Evolutionary conservation across 2,797 vertebrate genomes (phyloP).

Genomic region (Cichlasoma orientale): DNA sequence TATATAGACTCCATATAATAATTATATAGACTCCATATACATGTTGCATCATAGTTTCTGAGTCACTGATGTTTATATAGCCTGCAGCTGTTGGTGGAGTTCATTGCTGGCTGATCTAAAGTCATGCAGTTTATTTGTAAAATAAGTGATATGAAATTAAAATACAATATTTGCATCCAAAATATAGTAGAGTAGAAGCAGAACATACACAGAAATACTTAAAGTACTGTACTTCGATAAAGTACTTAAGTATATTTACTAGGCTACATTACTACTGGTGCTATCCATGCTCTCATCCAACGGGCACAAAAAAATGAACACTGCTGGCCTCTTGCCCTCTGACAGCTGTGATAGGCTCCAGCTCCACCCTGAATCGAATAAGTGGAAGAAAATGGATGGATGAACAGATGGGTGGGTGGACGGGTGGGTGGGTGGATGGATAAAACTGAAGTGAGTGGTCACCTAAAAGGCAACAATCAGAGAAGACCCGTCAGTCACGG

Average conservation of each 20-base stretch:
- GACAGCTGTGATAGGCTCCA: neutral
- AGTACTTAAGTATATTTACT: rapidly evolving
- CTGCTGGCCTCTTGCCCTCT: neutral
- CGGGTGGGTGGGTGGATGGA: too few species aligned
- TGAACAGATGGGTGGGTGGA: too few species aligned
- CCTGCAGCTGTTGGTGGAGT: neutral
- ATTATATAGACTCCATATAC: neutral
- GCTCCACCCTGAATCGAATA: neutral
- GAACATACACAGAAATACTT: neutral
- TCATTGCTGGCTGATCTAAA: neutral
- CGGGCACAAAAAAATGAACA: neutral
- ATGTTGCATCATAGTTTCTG: neutral
- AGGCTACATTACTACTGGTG: neutral
- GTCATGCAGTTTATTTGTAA: neutral
- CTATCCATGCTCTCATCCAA: neutral
- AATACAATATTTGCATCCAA: neutral
- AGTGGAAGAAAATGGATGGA: neutral
- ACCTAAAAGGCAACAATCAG: neutral
- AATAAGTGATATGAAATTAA: neutral
- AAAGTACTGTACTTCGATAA: neutral
- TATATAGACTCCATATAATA: too few species aligned
- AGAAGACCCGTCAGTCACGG: neutral
- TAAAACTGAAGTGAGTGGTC: neutral
- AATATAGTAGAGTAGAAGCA: neutral
- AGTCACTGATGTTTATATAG: neutral